These are phyloP conservation scores for Thunnus albacares DNA, from an alignment of 2,797 vertebrate species.

Conservation along the genomic window DNA sequence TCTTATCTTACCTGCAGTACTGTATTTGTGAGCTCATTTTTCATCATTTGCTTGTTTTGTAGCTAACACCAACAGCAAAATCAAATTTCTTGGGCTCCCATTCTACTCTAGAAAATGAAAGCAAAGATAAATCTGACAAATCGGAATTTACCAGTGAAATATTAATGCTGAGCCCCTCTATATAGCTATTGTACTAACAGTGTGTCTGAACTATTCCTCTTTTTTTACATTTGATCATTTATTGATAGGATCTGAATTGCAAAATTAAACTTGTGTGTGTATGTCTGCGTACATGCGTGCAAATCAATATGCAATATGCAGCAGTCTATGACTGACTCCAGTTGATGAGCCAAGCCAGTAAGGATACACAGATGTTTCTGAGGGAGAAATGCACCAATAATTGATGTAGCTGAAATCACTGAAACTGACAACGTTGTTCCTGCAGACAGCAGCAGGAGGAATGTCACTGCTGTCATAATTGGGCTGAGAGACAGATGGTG, in stretches of 20 bases:
- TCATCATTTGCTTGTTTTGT: slow-evolving; percentile 1
- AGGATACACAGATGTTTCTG: slow-evolving; percentile 64
- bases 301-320: slow-evolving; percentile 50
- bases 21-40: slow-evolving; percentile 14
- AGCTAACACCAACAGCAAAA: slow-evolving; percentile 6
- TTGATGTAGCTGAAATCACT: slow-evolving; percentile 69
- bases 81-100: not conserved
- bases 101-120: not conserved
- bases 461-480: slow-evolving; percentile 67
- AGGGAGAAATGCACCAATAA: slow-evolving; percentile 66
- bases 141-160: slow-evolving; percentile 28
- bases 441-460: slow-evolving; percentile 58
- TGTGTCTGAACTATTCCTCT: not conserved
- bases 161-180: slow-evolving; percentile 14
- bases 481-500: slow-evolving; percentile 76
- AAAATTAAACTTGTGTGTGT: slow-evolving; percentile 22
- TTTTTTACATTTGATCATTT: slow-evolving; percentile 56
- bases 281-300: slow-evolving; percentile 5
- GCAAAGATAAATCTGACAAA: slow-evolving; percentile 10
- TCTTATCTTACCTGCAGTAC: slow-evolving; percentile 3
- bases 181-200: slow-evolving; percentile 21
- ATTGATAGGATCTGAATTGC: slow-evolving; percentile 45
- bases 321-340: slow-evolving; percentile 21
- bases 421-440: slow-evolving; percentile 65
- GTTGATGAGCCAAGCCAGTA: slow-evolving; percentile 39